Evolutionary conservation across 2,888 invertebrate genomes (phyloP).

Genomic region (Ariolimax columbianus): DNA sequence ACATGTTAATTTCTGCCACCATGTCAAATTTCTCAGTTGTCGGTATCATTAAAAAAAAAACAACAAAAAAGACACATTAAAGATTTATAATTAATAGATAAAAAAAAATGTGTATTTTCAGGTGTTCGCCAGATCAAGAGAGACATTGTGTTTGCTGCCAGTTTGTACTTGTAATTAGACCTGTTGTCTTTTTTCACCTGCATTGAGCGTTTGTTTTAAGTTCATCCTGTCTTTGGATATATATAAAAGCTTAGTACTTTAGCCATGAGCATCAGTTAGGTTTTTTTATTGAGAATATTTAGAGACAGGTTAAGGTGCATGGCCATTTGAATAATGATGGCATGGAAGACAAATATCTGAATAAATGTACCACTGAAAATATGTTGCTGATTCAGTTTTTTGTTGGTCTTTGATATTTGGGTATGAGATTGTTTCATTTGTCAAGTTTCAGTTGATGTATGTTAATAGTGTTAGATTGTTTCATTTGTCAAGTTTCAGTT

Average conservation of each 20-base stretch:
- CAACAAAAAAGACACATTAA: too few relatives aligned
- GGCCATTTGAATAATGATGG: neutral
- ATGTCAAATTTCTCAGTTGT: too few relatives aligned
- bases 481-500: neutral
- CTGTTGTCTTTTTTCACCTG: neutral
- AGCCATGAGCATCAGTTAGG: neutral
- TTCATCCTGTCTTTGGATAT: neutral
- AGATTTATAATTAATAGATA: too few relatives aligned
- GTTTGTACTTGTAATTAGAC: conserved; percentile 86
- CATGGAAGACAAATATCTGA: neutral
- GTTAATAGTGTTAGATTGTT: neutral
- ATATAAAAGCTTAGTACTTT: neutral
- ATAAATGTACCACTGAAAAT: neutral
- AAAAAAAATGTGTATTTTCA: too few relatives aligned
- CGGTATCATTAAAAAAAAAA: too few relatives aligned
- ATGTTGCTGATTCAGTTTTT: neutral
- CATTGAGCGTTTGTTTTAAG: too few relatives aligned
- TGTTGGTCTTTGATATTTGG: too few relatives aligned
- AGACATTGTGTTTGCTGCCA: conserved; percentile 99
- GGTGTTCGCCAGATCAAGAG: conserved; percentile 79
- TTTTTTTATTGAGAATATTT: neutral
- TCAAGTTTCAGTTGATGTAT: neutral
- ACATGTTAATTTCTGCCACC: too few relatives aligned
- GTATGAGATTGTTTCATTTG: neutral
- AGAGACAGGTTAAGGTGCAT: neutral